phyloP scores from a whole-genome alignment of 2,797 vertebrate genomes.

The Chrysocyon brachyurus region DNA sequence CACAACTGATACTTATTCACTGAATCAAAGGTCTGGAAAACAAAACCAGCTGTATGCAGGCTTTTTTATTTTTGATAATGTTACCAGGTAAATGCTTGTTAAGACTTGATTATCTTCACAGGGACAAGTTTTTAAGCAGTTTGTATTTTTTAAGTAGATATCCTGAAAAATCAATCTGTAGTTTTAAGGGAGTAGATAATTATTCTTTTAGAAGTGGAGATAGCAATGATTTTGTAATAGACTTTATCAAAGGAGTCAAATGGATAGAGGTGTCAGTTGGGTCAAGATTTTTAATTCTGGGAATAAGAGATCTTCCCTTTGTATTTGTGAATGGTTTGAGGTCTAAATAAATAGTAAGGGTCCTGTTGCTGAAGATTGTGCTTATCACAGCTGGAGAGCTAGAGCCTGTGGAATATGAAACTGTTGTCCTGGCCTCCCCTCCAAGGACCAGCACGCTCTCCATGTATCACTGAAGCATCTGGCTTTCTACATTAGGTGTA shows the following conservation, averaged over 20 bases:
- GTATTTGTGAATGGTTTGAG: neutral
- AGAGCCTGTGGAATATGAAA: slow-evolving; percentile 5
- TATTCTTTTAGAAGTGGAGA: neutral
- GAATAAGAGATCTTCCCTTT: neutral
- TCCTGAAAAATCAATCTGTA: neutral
- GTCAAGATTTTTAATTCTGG: neutral
- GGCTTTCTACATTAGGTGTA: neutral
- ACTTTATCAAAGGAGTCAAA: neutral
- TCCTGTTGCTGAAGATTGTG: neutral
- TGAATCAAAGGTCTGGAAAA: neutral
- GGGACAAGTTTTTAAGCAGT: neutral
- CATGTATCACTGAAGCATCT: neutral
- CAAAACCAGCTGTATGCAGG: neutral
- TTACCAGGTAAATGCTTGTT: neutral
- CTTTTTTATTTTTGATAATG: neutral
- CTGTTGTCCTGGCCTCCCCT: neutral
- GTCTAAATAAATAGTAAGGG: neutral
- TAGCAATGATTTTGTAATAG: neutral
- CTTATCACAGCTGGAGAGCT: neutral
- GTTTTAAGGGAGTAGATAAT: neutral
- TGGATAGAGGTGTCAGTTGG: neutral
- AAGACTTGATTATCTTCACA: neutral
- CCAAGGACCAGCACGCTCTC: neutral
- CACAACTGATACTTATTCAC: neutral
- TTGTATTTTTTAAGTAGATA: neutral